These are phyloP conservation scores for Pleuronectes platessa DNA, from an alignment of 2,113 vertebrate genomes.

Conservation along the genomic window DNA sequence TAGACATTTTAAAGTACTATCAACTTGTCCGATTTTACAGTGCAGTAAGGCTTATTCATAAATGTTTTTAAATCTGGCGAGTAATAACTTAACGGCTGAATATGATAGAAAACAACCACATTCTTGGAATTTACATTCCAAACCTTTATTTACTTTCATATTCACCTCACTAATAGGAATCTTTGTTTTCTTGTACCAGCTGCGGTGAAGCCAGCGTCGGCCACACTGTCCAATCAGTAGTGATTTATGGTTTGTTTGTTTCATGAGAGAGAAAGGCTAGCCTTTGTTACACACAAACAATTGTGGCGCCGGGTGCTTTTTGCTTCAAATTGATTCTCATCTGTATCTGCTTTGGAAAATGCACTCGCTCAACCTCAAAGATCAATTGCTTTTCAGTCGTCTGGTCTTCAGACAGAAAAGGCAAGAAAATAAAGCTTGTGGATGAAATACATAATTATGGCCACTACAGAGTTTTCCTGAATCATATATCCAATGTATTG, in stretches of 20 bases:
- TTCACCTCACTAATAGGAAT: slow-evolving; percentile 42
- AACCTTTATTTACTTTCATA: slow-evolving; percentile 25
- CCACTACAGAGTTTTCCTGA: slow-evolving; percentile 10
- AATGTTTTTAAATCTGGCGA: not conserved
- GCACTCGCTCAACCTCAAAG: slow-evolving; percentile 65
- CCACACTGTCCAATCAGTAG: slow-evolving; percentile 58
- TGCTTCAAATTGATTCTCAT: slow-evolving; percentile 75
- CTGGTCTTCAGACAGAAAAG: slow-evolving; percentile 48
- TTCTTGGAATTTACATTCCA: slow-evolving; percentile 28
- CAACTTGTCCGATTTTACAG: too few species aligned
- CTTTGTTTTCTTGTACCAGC: slow-evolving; percentile 29
- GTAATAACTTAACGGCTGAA: not conserved
- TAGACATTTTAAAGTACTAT: too few species aligned
- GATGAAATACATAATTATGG: slow-evolving; percentile 36
- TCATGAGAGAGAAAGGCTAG: slow-evolving; percentile 57
- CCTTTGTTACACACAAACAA: slow-evolving; percentile 70
- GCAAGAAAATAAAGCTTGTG: slow-evolving; percentile 13
- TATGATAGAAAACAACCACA: slow-evolving; percentile 15
- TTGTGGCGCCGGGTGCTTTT: slow-evolving; percentile 54
- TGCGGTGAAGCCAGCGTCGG: slow-evolving; percentile 23
- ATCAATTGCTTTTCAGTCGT: slow-evolving; percentile 63
- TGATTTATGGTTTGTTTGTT: slow-evolving; percentile 81
- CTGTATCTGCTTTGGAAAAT: slow-evolving; percentile 71
- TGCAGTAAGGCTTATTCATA: too few species aligned
- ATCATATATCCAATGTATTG: slow-evolving; percentile 30